Evolutionary conservation across 2,113 vertebrate species (phyloP).

Genomic region (Archilochus colubris): DNA sequence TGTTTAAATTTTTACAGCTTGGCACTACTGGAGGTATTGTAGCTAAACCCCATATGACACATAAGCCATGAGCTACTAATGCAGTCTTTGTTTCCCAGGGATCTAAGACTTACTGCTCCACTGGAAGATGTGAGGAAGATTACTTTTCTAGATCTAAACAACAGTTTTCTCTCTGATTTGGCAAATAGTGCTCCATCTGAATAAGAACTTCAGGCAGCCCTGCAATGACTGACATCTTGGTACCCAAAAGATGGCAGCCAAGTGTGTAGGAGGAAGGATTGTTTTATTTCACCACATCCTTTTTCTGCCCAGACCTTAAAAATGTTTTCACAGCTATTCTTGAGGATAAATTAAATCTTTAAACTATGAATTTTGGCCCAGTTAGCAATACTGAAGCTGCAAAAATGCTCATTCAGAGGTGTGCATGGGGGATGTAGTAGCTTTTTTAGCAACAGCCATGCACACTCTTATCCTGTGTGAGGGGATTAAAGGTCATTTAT

Average conservation of each 20-base stretch:
- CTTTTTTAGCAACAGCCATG: neutral
- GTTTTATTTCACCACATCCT: neutral
- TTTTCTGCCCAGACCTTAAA: neutral
- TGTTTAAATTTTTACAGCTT: slow-evolving; percentile 8
- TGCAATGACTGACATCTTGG: neutral
- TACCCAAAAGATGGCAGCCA: neutral
- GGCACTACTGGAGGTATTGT: neutral
- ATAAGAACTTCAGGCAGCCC: neutral
- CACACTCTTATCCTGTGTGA: neutral
- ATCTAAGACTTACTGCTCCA: neutral
- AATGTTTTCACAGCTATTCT: neutral
- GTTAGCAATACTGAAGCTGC: neutral
- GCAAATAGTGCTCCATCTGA: neutral
- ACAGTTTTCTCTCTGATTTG: neutral
- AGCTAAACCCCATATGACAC: neutral
- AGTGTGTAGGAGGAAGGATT: neutral
- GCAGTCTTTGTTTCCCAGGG: neutral
- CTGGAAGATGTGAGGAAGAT: neutral
- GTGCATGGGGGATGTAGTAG: rapidly evolving
- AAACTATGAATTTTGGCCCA: neutral
- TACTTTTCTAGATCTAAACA: neutral
- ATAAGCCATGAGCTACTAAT: neutral
- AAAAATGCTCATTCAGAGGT: neutral
- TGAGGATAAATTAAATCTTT: neutral
- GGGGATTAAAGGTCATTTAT: neutral